Evolutionary conservation across 2,113 vertebrate genomes (phyloP), one percentile per base, ranked within the genome.

Genomic region (Xerus inauris): DNA sequence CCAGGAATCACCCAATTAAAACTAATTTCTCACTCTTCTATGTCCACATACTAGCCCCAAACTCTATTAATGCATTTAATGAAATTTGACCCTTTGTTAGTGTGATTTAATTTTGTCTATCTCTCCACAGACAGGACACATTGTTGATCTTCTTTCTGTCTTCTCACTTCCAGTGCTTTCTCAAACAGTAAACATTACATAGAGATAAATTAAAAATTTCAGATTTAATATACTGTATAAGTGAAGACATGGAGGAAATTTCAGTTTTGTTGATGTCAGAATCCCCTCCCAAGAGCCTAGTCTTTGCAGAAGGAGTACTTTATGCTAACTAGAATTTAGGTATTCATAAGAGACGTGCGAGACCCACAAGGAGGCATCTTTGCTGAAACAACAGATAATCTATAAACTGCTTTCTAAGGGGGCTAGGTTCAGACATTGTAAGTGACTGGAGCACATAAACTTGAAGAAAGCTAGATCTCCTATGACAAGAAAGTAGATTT

Each of bases 131-230:
- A 67, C 10, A 28, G 35, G 7, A 75, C 8, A 69, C 1, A 32
- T 2, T 91, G 9, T 45, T 35, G 20, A 5, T 57, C 20, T 0
- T 62, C 7, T 19, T 62, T 54, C 30, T 62, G 35, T 30, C 6
- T 10, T 94, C 30, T 87, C 11, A 71, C 24, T 86, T 89, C 64
- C 20, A 59, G 4, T 73, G 20, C 24, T 96, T 65, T 26, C 26
- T 86, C 14, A 62, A 87, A 35, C 16, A n/a, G 65, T 73, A 62
- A 86, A 40, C 67, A 67, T 45, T 65, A 81, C 2, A 49, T 64
- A 89, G n/a, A 92, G 86, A 47, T 45, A 35, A 94, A 42, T 65
- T 28, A 59, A 90, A 88, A 89, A n/a, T 86, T 95, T 85, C 51
- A 89, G 24, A 73, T 5, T 65, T 67, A 65, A 42, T 51, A 54